phyloP scores from a whole-genome alignment of 2,888 invertebrate genomes.

The Aradus depressus region DNA sequence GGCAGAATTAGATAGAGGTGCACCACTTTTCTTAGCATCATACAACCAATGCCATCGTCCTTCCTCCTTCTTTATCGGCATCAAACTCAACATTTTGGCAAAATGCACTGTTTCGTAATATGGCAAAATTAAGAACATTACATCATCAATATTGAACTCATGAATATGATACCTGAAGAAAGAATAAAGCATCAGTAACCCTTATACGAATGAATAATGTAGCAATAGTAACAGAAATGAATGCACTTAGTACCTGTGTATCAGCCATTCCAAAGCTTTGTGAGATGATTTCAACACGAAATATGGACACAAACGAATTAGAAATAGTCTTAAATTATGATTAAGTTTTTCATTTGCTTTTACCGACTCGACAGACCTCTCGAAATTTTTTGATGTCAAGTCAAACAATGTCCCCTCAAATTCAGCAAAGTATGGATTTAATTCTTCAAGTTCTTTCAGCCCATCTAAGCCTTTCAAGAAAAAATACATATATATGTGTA shows the following conservation, averaged over 20 bases:
- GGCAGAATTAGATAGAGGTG: slow-evolving; percentile 57
- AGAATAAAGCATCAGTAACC: background rate
- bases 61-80: slow-evolving; percentile 39
- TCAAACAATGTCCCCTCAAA: slow-evolving; percentile 70
- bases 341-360: slow-evolving; percentile 68
- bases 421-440: slow-evolving; percentile 59
- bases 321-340: slow-evolving; percentile 61
- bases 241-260: slow-evolving; percentile 47
- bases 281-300: slow-evolving; percentile 73
- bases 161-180: slow-evolving; percentile 66
- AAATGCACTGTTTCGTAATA: slow-evolving; percentile 90
- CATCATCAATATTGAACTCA: slow-evolving; percentile 69
- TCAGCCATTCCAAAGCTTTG: slow-evolving; percentile 90
- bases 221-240: background rate
- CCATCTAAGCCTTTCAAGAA: slow-evolving; percentile 54
- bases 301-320: slow-evolving; percentile 75
- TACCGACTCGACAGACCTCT: slow-evolving; percentile 63
- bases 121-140: slow-evolving; percentile 73
- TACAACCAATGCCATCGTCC: slow-evolving; percentile 67
- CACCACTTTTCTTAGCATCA: slow-evolving; percentile 59
- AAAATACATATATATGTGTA: background rate
- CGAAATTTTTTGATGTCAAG: slow-evolving; percentile 60
- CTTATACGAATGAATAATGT: too few relatives aligned
- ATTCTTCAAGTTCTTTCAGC: slow-evolving; percentile 62
- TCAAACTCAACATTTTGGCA: slow-evolving; percentile 62